Conservation (phyloP, 2,797 vertebrate species). For the Emys orbicularis region DNA sequence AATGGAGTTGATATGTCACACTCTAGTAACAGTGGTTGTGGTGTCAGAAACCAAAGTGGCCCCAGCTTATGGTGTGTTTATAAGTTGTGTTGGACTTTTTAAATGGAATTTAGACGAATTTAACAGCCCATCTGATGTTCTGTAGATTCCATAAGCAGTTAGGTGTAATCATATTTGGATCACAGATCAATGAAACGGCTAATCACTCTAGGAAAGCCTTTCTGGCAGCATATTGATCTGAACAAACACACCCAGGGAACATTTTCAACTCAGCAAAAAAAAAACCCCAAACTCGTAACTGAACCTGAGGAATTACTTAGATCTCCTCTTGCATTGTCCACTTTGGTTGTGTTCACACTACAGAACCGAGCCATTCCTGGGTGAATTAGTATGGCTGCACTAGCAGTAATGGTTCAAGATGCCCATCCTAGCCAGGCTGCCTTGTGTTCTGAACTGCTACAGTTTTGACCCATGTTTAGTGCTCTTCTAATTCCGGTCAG, state of each 20-base stretch:
- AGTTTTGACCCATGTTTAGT: neutral
- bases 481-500: neutral
- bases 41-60: constrained; percentile 30
- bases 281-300: neutral
- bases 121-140: neutral
- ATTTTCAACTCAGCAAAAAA: neutral
- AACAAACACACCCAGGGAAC: neutral
- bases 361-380: neutral
- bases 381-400: neutral
- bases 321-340: neutral
- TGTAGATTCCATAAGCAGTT: neutral
- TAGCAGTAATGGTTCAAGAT: neutral
- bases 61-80: neutral
- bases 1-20: constrained; percentile 37
- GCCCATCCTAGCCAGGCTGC: neutral
- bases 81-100: neutral
- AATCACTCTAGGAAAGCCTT: neutral
- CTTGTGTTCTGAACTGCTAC: neutral
- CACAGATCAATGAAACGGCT: neutral
- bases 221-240: neutral
- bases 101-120: neutral
- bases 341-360: neutral
- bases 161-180: neutral
- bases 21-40: neutral
- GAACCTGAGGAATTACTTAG: neutral